Evolutionary conservation across 2,113 vertebrate genomes (phyloP), one percentile per base, ranked within the genome.

Genomic region (Cryptotis parvus): DNA sequence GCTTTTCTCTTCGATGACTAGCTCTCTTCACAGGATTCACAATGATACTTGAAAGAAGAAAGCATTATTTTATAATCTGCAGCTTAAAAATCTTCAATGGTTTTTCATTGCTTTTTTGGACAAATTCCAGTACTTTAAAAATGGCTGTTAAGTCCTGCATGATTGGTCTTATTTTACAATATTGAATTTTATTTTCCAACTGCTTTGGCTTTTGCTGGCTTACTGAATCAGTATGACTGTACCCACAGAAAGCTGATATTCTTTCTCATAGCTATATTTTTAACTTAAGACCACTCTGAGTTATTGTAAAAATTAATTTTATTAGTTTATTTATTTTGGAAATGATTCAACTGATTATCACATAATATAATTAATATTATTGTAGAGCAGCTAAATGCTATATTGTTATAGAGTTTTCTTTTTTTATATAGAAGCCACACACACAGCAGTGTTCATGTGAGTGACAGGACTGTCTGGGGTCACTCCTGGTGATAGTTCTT

Each of bases 1-100:
- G 11, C 9, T 83, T 78, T 10, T 4, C 8, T 2, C 31, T 66
- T n/a, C 31, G 43, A 39, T 2, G 55, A 18, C 37, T 27, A 58
- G 6, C 33, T 78, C 37, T 70, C 39, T n/a, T 37, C 78, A 58
- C 20, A 79, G 20, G 27, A 85, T 66, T 20, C 55, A n/a, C 15
- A 58, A 78, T 66, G 29, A 58, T 68, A 12, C 37, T 65, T 86
- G 14, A 58, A 66, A 55, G 73, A 35, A n/a, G 9, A 31, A 39
- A 65, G 33, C 79, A 77, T 88, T 79, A 66, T 66, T 90, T 86
- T 22, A 70, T 84, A 91, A 88, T 72, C 55, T 9, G 7, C 58
- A 78, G 66, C 11, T 78, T 68, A 58, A 84, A 78, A 45, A 27
- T 82, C 41, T 91, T 94, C 55, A 24, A 27, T 66, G 65, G 33